Evolutionary conservation across 2,113 vertebrate genomes (phyloP).

Genomic region (Oryzias celebensis): DNA sequence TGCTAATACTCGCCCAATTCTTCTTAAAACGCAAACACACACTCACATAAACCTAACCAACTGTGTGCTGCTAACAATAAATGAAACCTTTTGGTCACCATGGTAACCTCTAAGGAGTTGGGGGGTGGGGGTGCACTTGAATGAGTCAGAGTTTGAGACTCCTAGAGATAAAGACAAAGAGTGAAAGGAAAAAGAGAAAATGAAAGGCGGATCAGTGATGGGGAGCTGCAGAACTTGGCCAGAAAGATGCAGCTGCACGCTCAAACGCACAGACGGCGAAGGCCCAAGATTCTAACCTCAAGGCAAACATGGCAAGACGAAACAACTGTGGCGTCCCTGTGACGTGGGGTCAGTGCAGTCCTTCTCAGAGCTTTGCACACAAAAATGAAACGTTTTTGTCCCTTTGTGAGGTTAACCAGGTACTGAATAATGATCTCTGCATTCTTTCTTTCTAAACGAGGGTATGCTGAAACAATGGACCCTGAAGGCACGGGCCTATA

Average conservation of each 20-base stretch:
- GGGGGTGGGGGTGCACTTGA: constrained; percentile 44
- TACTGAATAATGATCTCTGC: too few species aligned
- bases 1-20: constrained; percentile 44
- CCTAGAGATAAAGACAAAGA: constrained; percentile 59
- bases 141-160: constrained; percentile 73
- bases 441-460: too few species aligned
- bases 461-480: too few species aligned
- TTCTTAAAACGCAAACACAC: constrained; percentile 37
- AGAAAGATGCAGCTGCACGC: constrained; percentile 11
- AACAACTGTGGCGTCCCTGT: constrained; percentile 56
- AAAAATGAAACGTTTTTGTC: too few species aligned
- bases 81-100: constrained; percentile 51
- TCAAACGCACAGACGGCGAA: constrained; percentile 19
- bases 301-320: constrained; percentile 6
- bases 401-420: too few species aligned
- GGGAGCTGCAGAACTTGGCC: not conserved
- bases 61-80: constrained; percentile 31
- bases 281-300: constrained; percentile 16
- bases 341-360: constrained; percentile 40
- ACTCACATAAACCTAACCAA: constrained; percentile 18
- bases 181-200: constrained; percentile 42
- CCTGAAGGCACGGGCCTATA: too few species aligned
- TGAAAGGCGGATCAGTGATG: constrained; percentile 22
- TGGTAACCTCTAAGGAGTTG: constrained; percentile 51
- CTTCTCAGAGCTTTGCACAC: constrained; percentile 18